Evolutionary conservation across 2,888 invertebrate genomes (phyloP).

Genomic region (Drosophila meridionalis): DNA sequence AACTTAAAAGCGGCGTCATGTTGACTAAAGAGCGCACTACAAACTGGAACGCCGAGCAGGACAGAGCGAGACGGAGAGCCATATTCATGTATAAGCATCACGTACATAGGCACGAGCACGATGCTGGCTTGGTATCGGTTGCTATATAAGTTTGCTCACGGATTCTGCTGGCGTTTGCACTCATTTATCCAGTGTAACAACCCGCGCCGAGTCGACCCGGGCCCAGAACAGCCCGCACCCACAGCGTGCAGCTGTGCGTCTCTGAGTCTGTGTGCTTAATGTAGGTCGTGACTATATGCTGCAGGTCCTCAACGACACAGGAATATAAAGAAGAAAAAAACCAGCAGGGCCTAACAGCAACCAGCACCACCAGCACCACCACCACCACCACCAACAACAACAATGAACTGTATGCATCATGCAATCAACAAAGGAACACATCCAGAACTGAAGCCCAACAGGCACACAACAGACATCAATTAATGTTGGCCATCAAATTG

Average conservation of each 20-base stretch:
- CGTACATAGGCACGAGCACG: constrained; percentile 10
- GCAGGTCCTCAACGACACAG: constrained; percentile 10
- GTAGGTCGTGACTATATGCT: constrained; percentile 9
- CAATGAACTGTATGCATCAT: constrained; percentile 5
- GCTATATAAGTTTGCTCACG: constrained; percentile 31
- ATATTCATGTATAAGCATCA: constrained; percentile 4
- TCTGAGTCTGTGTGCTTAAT: constrained; percentile 15
- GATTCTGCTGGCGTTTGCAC: constrained; percentile 44
- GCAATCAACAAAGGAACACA: constrained; percentile 16
- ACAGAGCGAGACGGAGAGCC: background rate
- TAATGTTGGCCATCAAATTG: constrained; percentile 47
- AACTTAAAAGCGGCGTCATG: constrained; percentile 5
- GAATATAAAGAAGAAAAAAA: background rate
- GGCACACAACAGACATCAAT: constrained; percentile 35
- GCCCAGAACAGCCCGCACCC: background rate
- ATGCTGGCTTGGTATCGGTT: constrained; percentile 22
- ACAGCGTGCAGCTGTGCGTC: background rate
- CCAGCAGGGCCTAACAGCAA: background rate
- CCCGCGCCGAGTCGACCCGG: background rate
- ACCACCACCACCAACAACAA: constrained; percentile 4
- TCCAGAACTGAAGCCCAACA: constrained; percentile 9
- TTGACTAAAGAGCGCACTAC: constrained; percentile 13
- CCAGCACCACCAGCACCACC: background rate
- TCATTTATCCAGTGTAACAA: constrained; percentile 33
- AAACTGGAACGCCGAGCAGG: constrained; percentile 16